Evolutionary conservation across 2,888 invertebrate genomes (phyloP).

Genomic region (Xanthorhoe spadicearia): DNA sequence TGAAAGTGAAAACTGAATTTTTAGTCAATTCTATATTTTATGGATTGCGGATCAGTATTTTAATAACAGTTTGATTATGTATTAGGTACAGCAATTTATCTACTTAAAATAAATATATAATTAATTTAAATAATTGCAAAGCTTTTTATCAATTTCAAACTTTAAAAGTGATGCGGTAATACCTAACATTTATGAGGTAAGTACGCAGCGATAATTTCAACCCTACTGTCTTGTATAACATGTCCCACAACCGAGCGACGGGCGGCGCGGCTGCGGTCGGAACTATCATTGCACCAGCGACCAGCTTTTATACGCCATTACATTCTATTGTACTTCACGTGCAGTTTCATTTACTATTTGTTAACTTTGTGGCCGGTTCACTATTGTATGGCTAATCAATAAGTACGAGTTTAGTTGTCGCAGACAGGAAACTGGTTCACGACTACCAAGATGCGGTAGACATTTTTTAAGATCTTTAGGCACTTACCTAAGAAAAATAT

Average conservation of each 20-base stretch:
- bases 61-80: no score
- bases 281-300: slow-evolving; percentile 27
- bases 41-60: no score
- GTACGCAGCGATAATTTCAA: not conserved
- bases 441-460: no score
- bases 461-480: no score
- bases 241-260: slow-evolving; percentile 13
- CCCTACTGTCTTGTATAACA: slow-evolving; percentile 3
- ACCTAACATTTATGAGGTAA: not conserved
- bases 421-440: no score
- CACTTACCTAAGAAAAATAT: no score
- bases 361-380: not conserved
- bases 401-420: not conserved
- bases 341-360: slow-evolving; percentile 9
- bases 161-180: not conserved
- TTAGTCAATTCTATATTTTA: no score
- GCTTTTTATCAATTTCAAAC: no score
- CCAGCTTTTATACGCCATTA: slow-evolving; percentile 18
- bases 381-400: not conserved
- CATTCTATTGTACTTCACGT: slow-evolving; percentile 19
- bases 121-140: no score
- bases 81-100: no score
- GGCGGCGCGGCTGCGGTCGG: slow-evolving; percentile 22
- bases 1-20: no score
- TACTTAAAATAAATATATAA: no score